These are phyloP conservation scores for Psophia crepitans DNA, from an alignment of 2,113 vertebrate genomes.

Conservation along the genomic window DNA sequence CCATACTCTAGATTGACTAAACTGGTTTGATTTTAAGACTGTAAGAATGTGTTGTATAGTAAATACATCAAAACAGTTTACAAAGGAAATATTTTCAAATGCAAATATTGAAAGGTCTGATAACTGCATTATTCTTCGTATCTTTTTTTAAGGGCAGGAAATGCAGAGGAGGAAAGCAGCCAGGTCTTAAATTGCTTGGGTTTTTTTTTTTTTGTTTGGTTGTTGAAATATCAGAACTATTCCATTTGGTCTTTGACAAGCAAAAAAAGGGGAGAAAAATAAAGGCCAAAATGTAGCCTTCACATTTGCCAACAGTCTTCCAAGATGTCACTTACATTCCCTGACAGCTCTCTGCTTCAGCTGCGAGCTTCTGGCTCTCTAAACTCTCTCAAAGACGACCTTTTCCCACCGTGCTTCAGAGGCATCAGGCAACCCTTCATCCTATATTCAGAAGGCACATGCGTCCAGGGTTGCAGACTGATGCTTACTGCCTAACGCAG, in stretches of 20 bases:
- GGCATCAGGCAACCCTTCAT: not conserved
- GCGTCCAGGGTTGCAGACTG: not conserved
- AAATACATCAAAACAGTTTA: not conserved
- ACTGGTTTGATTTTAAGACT: not conserved
- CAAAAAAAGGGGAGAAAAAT: not conserved
- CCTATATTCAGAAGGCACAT: not conserved
- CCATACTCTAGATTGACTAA: not conserved
- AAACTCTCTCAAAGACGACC: not conserved
- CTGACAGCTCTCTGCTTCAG: not conserved
- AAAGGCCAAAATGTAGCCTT: conserved; percentile 1
- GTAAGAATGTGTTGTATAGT: not conserved
- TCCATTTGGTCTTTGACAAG: not conserved
- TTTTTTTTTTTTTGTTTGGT: not conserved
- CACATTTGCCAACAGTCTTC: not conserved
- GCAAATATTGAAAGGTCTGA: not conserved
- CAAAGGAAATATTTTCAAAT: not conserved
- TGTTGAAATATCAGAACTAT: not conserved
- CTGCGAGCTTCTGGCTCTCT: not conserved
- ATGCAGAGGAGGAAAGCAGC: not conserved
- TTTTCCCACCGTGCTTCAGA: not conserved
- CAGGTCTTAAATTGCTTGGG: not conserved
- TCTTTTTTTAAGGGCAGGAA: not conserved
- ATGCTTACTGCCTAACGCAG: not conserved
- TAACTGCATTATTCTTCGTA: not conserved
- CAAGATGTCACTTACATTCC: not conserved